Evolutionary conservation across 2,113 vertebrate genomes (phyloP), one percentile per base, ranked within the genome.

Genomic region (Petrocephalus zakoni): DNA sequence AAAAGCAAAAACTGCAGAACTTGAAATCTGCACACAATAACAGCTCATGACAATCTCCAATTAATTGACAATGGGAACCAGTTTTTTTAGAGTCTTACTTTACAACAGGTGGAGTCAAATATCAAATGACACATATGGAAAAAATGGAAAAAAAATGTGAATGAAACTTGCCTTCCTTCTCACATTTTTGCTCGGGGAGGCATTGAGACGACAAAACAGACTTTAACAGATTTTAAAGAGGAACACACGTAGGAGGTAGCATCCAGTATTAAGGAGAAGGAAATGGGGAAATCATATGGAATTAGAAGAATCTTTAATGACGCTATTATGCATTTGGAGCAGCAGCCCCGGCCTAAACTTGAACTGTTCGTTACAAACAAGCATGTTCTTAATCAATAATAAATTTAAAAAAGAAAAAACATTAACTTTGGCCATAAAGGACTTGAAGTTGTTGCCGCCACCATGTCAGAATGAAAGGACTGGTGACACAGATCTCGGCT

Each of bases 41-140:
- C 29, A 29, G 78, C 78, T 78, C 42, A 92, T 90, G 90, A 91
- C 89, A 92, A 91, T 78, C 78, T 85, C 55, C 55, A 85, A 64
- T 88, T 89, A 89, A 88, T 81, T 89, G 64, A 61, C 42, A 85
- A 49, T 88, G 55, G 21, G 85, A 90, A 92, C 91, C 89, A 51
- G 90, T 90, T 92, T 42, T 42, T 87, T 88, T 22, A 89, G 88
- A 86, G 55, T 22, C 51, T 87, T 87, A 52, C 61, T 92, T 92
- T 92, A 37, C 56, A 90, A 88, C 58, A 92, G 91, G 91, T 91
- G 61, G 84, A 19, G 84, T 55, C 46, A 53, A 86, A 53, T 53
- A 29, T 85, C 53, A 17, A 19, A 78, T 49, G 37, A 85, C 42
- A 61, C 61, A 47, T 7, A 72, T 61, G 22, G 37, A 51, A 46